Evolutionary conservation across 2,888 invertebrate species (phyloP), one percentile per base, ranked within the genome.

Genomic region (Drosophila kanekoi): DNA sequence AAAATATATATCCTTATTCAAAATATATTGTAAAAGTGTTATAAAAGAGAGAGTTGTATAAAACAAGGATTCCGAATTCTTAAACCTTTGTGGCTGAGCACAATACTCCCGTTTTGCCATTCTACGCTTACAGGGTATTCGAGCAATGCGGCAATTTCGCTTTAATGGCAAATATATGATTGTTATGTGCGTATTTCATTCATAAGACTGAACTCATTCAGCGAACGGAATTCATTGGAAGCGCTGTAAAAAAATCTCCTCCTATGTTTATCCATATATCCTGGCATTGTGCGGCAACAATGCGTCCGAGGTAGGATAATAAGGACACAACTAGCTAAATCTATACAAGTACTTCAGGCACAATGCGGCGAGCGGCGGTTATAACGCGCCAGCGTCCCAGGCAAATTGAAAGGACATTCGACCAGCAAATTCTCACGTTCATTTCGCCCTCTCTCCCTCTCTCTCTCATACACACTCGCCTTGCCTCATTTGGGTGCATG

Each of bases 291-390:
- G 70, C 51, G 52, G 44, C 56, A 73, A 77, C 81, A 83, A 84
- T 79, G 67, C 75, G 69, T 69, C 73, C 69, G 56, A 61, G 72
- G 67, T 72, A 66, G 74, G 47, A 85, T 87, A 85, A 87, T 84
- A 85, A 84, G 84, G 81, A 85, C 82, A 85, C 76, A 80, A 85
- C 84, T 87, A 84, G 74, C 84, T 84, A 87, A 83, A 81, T 83
- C 83, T 83, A 52, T 71, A 66, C 77, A 75, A 73, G 76, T 61
- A 81, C 84, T 85, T 81, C 65, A 87, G 56, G 67, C 71, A 81
- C 80, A 87, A 79, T 74, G 57, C 52, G 33, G 49, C 51, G 40
- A 44, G 63, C 72, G 59, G 49, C 56, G 45, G 56, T 49, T 57
- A 60, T 51, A 62, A 49, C 73, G 81, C 71, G 53, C 66, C 63